Percentiles rank a stretch among this genome's conserved stretches.
phyloP scores from a whole-genome alignment of 2,113 vertebrate genomes.

The Balaenoptera acutorostrata region DNA sequence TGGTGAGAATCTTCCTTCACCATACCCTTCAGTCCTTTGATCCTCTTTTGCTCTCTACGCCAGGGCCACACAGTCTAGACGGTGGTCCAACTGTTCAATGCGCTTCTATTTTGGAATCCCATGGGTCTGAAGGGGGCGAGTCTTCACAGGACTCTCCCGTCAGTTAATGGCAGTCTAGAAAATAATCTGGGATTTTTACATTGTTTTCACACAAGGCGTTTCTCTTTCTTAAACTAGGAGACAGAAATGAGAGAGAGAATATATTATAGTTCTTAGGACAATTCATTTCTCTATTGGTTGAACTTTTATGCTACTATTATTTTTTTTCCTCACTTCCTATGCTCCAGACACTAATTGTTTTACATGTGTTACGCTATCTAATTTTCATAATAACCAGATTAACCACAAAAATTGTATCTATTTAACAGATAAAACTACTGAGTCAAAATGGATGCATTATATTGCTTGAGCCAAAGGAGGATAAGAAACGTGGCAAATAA shows the following conservation, averaged over 20 bases:
- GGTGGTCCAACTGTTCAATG: neutral
- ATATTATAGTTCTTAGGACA: neutral
- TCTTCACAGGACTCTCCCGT: neutral
- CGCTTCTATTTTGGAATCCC: neutral
- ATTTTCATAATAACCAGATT: neutral
- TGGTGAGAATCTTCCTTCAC: neutral
- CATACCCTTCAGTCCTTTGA: neutral
- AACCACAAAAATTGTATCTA: neutral
- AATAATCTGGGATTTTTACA: neutral
- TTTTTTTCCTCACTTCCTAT: neutral
- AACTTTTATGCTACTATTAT: neutral
- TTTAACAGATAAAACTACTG: neutral
- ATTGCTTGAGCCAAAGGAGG: neutral
- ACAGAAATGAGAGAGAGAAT: neutral
- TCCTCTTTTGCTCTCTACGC: neutral
- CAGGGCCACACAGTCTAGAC: no score
- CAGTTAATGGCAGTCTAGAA: neutral
- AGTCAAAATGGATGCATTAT: neutral
- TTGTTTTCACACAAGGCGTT: neutral
- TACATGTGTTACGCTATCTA: neutral
- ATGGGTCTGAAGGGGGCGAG: accelerated
- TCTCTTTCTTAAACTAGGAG: neutral
- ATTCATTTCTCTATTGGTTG: neutral
- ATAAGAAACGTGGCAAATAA: neutral
- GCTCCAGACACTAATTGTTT: neutral